A percentile compares a stretch with the other conserved stretches of the same genome.
Conservation (phyloP, 2,888 invertebrate genomes). For the Nephrocerus scutellatus region DNA sequence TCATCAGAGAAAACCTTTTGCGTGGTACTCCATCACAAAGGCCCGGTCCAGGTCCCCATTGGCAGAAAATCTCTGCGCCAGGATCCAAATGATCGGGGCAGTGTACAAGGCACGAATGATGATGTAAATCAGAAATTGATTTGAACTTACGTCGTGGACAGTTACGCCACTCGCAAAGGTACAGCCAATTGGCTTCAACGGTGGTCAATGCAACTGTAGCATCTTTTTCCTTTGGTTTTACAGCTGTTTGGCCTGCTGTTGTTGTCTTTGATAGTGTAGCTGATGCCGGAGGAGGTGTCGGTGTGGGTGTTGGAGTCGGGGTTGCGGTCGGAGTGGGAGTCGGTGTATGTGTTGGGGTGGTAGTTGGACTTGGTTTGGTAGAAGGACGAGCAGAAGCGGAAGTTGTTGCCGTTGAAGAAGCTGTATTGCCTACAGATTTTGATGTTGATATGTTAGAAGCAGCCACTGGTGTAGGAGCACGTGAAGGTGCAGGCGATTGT, state of each 20-base stretch:
- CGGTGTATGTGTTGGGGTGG: constrained; percentile 4
- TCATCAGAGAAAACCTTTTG: constrained; percentile 89
- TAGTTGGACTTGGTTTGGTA: constrained; percentile 9
- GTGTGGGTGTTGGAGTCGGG: constrained; percentile 10
- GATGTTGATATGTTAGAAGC: background rate
- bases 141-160: constrained; percentile 73
- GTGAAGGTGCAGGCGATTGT: constrained; percentile 5
- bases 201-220: no score
- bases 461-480: background rate
- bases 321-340: constrained; percentile 5
- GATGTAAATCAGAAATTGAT: constrained; percentile 71
- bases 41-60: constrained; percentile 65
- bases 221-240: constrained; percentile 10
- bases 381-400: constrained; percentile 12
- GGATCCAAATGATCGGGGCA: constrained; percentile 60
- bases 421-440: no score
- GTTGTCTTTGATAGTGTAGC: constrained; percentile 1
- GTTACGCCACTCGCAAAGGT: constrained; percentile 90
- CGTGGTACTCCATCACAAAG: constrained; percentile 82
- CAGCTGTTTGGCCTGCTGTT: constrained; percentile 5
- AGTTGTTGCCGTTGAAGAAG: constrained; percentile 8
- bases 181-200: constrained; percentile 49
- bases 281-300: constrained; percentile 13
- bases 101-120: constrained; percentile 81
- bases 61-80: constrained; percentile 71